Conservation (phyloP, 2,113 vertebrate species). For the Parotia lawesii region DNA sequence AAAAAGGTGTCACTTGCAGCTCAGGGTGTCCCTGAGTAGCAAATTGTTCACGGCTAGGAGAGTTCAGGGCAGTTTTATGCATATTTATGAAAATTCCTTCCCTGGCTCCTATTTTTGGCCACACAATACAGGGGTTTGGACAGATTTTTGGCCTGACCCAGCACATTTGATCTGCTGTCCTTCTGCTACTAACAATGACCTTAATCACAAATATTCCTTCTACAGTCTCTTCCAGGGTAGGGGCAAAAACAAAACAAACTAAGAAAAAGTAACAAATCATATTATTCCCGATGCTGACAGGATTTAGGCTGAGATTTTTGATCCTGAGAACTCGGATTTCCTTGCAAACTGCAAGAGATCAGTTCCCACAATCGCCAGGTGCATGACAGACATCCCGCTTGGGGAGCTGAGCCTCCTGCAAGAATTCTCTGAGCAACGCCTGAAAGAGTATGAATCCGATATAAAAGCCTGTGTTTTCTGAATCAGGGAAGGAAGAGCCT, state of each 20-base stretch:
- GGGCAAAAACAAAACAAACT: not conserved
- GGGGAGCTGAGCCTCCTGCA: not conserved
- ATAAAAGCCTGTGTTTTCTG: not conserved
- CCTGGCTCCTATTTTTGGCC: not conserved
- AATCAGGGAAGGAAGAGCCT: not conserved
- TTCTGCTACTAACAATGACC: not conserved
- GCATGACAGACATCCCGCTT: not conserved
- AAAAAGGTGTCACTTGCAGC: not conserved
- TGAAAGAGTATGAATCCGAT: not conserved
- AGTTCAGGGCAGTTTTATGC: not conserved
- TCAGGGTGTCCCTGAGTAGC: not conserved
- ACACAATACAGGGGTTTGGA: not conserved
- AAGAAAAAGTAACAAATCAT: not conserved
- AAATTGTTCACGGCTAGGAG: not conserved
- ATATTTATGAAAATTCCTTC: not conserved
- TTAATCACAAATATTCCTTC: not conserved
- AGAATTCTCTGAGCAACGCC: not conserved
- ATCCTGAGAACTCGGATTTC: not conserved
- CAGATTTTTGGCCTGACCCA: not conserved
- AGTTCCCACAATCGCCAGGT: slow-evolving; percentile 34
- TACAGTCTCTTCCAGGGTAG: not conserved
- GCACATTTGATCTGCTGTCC: not conserved
- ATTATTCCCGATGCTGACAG: not conserved
- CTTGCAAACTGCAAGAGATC: not conserved
- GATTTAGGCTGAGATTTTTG: not conserved